phyloP scores from a whole-genome alignment of 2,888 invertebrate genomes.

The Apotomis turbidana region DNA sequence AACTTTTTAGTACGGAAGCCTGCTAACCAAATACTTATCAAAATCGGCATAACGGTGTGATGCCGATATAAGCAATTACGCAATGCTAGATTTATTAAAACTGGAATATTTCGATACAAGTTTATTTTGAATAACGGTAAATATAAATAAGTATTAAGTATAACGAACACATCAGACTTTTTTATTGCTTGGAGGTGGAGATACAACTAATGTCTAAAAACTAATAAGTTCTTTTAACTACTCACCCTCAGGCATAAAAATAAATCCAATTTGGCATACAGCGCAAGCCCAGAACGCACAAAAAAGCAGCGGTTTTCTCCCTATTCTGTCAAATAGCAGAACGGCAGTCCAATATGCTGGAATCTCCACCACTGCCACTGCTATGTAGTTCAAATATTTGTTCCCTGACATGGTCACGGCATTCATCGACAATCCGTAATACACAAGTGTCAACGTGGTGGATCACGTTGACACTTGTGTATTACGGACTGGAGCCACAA shows the following conservation, averaged over 20 bases:
- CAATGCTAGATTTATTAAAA: too few relatives aligned
- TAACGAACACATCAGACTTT: too few relatives aligned
- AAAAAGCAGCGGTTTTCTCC: conserved; percentile 80
- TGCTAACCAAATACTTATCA: too few relatives aligned
- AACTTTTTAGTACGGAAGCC: too few relatives aligned
- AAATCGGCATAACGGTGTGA: too few relatives aligned
- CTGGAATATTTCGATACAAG: too few relatives aligned
- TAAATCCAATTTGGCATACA: conserved; percentile 51
- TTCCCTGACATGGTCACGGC: conserved; percentile 86
- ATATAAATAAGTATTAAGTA: too few relatives aligned
- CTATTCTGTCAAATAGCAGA: conserved; percentile 80
- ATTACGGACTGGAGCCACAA: conserved; percentile 85
- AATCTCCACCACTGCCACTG: conserved; percentile 83
- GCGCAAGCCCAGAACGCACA: conserved; percentile 81
- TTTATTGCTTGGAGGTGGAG: too few relatives aligned
- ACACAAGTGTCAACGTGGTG: conserved; percentile 87
- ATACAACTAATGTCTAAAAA: too few relatives aligned
- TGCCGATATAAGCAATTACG: too few relatives aligned
- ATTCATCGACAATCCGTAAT: conserved; percentile 88
- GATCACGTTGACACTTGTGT: too few relatives aligned
- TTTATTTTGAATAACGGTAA: too few relatives aligned
- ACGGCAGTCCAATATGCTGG: conserved; percentile 85
- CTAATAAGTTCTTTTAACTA: neutral
- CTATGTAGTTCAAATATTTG: conserved; percentile 87
- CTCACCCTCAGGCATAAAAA: conserved; percentile 67